Conservation (phyloP, 1,140 invertebrate genomes). For the Melitaea cinxia region DNA sequence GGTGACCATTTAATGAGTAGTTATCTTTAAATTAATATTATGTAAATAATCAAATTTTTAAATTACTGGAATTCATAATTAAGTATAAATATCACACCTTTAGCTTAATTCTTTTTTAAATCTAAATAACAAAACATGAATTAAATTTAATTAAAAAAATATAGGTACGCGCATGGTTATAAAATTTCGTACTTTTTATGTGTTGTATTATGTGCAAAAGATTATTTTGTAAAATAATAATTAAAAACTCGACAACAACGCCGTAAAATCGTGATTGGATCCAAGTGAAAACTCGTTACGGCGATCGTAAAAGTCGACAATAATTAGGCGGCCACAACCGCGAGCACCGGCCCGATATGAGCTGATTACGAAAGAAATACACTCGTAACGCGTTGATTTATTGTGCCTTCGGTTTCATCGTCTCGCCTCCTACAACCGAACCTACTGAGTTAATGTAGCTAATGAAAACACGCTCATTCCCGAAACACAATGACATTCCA, state of each 20-base stretch:
- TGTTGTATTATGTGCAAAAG: slow-evolving; percentile 37
- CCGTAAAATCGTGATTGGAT: slow-evolving; percentile 79
- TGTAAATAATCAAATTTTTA: slow-evolving; percentile 56
- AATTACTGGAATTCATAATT: slow-evolving; percentile 26
- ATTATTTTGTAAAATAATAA: slow-evolving; percentile 50
- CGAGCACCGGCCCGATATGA: slow-evolving; percentile 75
- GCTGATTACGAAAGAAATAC: slow-evolving; percentile 80
- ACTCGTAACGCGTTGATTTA: slow-evolving; percentile 76
- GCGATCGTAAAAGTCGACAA: slow-evolving; percentile 79
- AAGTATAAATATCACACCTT: slow-evolving; percentile 27
- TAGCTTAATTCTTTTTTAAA: background rate
- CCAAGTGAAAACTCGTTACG: slow-evolving; percentile 78
- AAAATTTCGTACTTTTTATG: slow-evolving; percentile 10
- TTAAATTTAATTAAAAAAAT: background rate
- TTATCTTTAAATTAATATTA: slow-evolving; percentile 62
- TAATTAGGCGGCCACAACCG: slow-evolving; percentile 77
- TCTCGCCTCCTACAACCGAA: slow-evolving; percentile 38
- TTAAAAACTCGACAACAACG: slow-evolving; percentile 63
- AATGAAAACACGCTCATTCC: slow-evolving; percentile 47
- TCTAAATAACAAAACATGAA: background rate
- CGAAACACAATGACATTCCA: background rate
- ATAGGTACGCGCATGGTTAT: background rate
- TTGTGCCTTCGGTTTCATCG: slow-evolving; percentile 67
- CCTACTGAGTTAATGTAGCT: slow-evolving; percentile 55
- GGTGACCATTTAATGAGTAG: slow-evolving; percentile 56